Evolutionary conservation across 1,140 invertebrate genomes (phyloP).

Genomic region (Drosophila sulfurigaster): DNA sequence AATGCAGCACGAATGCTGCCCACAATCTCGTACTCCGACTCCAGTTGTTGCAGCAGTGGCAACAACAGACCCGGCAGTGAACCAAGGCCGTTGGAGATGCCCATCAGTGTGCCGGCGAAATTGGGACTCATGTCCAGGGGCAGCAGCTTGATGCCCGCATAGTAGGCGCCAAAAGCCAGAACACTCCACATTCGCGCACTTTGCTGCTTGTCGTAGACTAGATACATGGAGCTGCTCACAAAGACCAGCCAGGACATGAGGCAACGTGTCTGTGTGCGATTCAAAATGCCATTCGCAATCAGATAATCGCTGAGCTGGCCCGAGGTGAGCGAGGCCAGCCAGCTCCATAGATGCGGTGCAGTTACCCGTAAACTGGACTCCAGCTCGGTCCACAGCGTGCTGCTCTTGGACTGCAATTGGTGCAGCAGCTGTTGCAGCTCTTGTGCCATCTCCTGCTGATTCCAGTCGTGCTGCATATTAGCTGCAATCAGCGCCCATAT

Average conservation of each 20-base stretch:
- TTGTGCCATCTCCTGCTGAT: constrained; percentile 93
- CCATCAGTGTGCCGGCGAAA: constrained; percentile 92
- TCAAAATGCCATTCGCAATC: constrained; percentile 56
- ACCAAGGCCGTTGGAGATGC: constrained; percentile 88
- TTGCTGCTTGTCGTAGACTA: constrained; percentile 84
- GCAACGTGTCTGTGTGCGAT: constrained; percentile 86
- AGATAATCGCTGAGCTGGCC: constrained; percentile 87
- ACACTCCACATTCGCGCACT: constrained; percentile 38
- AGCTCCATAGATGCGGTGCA: constrained; percentile 55
- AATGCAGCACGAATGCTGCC: constrained; percentile 50
- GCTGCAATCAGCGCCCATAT: constrained; percentile 88
- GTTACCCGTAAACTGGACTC: constrained; percentile 20
- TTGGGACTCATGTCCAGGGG: constrained; percentile 92
- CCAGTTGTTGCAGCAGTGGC: constrained; percentile 56
- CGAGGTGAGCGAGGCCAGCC: constrained; percentile 54
- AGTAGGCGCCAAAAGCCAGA: constrained; percentile 87
- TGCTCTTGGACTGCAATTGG: constrained; percentile 24
- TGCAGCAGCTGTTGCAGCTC: constrained; percentile 88
- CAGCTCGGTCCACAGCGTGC: constrained; percentile 42
- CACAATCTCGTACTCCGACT: constrained; percentile 47
- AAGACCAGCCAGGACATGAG: constrained; percentile 87
- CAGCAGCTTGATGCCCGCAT: constrained; percentile 90
- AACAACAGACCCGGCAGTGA: constrained; percentile 44
- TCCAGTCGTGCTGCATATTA: constrained; percentile 92
- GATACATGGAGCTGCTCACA: constrained; percentile 82